Percentiles rank a stretch among this genome's conserved stretches.
Evolutionary conservation across 1,140 invertebrate species (phyloP).

Genomic region (Copidosoma floridanum): DNA sequence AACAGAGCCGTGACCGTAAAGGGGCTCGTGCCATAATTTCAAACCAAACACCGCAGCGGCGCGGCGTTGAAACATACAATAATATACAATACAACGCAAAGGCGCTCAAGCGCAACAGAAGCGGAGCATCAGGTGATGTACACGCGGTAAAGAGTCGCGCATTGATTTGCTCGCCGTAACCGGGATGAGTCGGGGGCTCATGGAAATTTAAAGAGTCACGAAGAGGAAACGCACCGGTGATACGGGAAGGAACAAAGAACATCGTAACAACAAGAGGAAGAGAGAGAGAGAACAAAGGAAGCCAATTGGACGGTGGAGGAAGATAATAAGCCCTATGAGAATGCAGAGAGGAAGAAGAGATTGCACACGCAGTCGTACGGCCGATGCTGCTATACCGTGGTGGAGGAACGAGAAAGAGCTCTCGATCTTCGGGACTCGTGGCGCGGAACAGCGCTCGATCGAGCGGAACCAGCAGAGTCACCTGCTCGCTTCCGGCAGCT

Average conservation of each 20-base stretch:
- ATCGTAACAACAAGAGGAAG: slow-evolving; percentile 24
- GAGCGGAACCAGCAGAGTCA: slow-evolving; percentile 56
- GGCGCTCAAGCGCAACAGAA: too few species aligned
- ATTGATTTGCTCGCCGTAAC: too few species aligned
- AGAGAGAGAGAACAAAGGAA: slow-evolving; percentile 19
- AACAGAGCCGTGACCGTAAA: too few species aligned
- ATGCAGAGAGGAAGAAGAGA: slow-evolving; percentile 21
- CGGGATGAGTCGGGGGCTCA: slow-evolving; percentile 12
- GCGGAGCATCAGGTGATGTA: too few species aligned
- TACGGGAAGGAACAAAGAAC: slow-evolving; percentile 10
- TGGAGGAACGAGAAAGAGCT: neutral
- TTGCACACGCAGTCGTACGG: slow-evolving; percentile 39
- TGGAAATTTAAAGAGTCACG: slow-evolving; percentile 3
- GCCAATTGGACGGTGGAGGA: neutral
- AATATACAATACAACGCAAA: too few species aligned
- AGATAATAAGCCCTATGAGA: slow-evolving; percentile 17
- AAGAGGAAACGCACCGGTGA: neutral
- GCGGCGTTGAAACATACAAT: too few species aligned
- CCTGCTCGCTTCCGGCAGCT: slow-evolving; percentile 57
- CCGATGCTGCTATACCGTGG: too few species aligned
- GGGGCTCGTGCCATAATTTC: too few species aligned
- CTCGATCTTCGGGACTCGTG: slow-evolving; percentile 52
- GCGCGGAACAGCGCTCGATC: slow-evolving; percentile 56
- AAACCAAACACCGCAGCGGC: too few species aligned
- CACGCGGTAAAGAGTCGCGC: too few species aligned